A percentile compares a stretch with the other conserved stretches of the same genome.
These are phyloP conservation scores for Urocitellus parryii DNA, from an alignment of 2,113 vertebrate species.

Conservation along the genomic window DNA sequence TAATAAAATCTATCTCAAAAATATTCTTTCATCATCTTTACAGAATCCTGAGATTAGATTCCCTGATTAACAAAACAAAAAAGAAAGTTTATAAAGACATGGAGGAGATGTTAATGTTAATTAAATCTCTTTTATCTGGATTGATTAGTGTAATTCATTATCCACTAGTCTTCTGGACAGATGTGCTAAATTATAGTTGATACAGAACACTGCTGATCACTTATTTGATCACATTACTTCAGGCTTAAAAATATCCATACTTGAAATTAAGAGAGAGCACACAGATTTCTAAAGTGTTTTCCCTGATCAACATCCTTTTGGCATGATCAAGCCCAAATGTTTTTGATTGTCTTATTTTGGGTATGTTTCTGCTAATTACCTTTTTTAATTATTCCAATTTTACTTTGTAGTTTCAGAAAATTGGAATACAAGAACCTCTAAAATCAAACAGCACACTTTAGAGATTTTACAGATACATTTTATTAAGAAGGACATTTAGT, in stretches of 20 bases:
- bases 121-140: conserved; percentile 76
- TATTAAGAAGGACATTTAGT: neutral
- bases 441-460: conserved; percentile 41
- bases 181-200: conserved; percentile 73
- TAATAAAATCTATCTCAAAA: conserved; percentile 62
- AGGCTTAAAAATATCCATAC: conserved; percentile 70
- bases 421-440: neutral
- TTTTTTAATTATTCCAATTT: conserved; percentile 69
- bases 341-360: conserved; percentile 47
- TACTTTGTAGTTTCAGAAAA: conserved; percentile 51
- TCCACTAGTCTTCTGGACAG: conserved; percentile 70
- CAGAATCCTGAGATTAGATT: conserved; percentile 55
- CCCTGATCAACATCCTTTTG: neutral
- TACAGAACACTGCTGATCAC: conserved; percentile 50
- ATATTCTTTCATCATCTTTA: conserved; percentile 56
- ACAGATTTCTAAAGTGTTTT: conserved; percentile 62
- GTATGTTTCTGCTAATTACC: conserved; percentile 64
- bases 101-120: conserved; percentile 70
- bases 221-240: conserved; percentile 75
- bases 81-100: conserved; percentile 56
- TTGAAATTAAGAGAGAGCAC: conserved; percentile 66
- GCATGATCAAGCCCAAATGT: conserved; percentile 32
- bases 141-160: conserved; percentile 78
- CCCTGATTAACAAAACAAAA: conserved; percentile 71
- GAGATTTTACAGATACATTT: conserved; percentile 33